These are phyloP conservation scores for Philonicus albiceps DNA, from an alignment of 2,888 invertebrate genomes.

Conservation along the genomic window DNA sequence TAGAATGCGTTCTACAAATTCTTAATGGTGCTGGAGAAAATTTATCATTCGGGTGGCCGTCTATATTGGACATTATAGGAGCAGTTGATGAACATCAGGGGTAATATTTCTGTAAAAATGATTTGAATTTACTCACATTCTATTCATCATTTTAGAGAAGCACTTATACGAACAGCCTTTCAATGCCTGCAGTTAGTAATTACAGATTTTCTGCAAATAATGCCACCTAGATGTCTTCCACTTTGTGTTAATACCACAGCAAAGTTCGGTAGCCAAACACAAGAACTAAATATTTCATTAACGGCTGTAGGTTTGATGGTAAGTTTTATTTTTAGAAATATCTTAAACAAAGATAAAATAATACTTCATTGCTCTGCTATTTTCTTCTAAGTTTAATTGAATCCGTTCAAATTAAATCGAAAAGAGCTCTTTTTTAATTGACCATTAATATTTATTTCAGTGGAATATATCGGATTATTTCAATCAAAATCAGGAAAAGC, in stretches of 20 bases:
- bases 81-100: slow-evolving; percentile 93
- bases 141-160: slow-evolving; percentile 70
- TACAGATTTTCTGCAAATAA: slow-evolving; percentile 91
- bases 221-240: slow-evolving; percentile 91
- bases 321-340: slow-evolving; percentile 53
- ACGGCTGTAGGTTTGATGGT: slow-evolving; percentile 97
- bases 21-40: slow-evolving; percentile 93
- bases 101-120: slow-evolving; percentile 62
- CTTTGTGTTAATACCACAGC: slow-evolving; percentile 92
- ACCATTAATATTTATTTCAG: slow-evolving; percentile 64
- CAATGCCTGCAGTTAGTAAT: slow-evolving; percentile 95
- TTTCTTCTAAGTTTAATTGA: too few species aligned
- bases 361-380: too few species aligned
- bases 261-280: slow-evolving; percentile 94
- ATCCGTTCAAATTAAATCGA: too few species aligned
- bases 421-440: too few species aligned
- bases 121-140: not conserved
- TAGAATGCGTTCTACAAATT: slow-evolving; percentile 92
- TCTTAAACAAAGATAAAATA: too few species aligned
- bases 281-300: slow-evolving; percentile 95
- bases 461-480: slow-evolving; percentile 99
- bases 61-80: slow-evolving; percentile 93
- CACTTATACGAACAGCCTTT: slow-evolving; percentile 91
- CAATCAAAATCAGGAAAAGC: slow-evolving; percentile 90
- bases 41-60: slow-evolving; percentile 93